phyloP scores from a whole-genome alignment of 2,888 invertebrate genomes.

The Tyria jacobaeae region DNA sequence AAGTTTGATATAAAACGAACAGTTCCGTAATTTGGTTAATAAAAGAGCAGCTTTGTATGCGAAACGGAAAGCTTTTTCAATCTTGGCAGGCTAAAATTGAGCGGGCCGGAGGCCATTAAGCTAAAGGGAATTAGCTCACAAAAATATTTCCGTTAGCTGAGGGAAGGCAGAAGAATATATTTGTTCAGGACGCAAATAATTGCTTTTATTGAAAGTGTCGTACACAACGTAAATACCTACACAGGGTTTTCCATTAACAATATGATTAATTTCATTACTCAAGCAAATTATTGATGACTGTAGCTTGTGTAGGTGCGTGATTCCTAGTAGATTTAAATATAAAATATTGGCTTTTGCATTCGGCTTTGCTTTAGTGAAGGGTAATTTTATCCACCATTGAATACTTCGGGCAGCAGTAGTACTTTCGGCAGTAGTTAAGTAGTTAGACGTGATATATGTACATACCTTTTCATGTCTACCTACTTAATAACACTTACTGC shows the following conservation, averaged over 20 bases:
- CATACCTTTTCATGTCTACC: no score
- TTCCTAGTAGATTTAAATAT: background rate
- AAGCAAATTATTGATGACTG: background rate
- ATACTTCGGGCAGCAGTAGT: no score
- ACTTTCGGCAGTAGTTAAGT: no score
- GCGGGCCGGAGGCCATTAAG: slow-evolving; percentile 32
- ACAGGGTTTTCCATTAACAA: background rate
- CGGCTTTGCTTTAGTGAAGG: no score
- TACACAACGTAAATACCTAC: background rate
- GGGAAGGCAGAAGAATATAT: slow-evolving; percentile 36
- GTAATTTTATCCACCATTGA: no score
- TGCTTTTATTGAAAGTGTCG: slow-evolving; percentile 1
- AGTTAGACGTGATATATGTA: no score
- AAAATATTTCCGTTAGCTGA: slow-evolving; percentile 43
- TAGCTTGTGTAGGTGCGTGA: background rate
- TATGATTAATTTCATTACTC: background rate
- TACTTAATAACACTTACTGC: no score
- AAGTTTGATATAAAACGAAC: slow-evolving; percentile 23
- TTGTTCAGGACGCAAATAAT: slow-evolving; percentile 31
- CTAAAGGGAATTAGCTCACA: slow-evolving; percentile 48
- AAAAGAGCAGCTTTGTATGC: slow-evolving; percentile 44
- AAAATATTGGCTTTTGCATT: no score
- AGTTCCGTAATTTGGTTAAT: slow-evolving; percentile 26
- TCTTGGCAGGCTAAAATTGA: slow-evolving; percentile 43
- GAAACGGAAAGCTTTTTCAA: slow-evolving; percentile 45